phyloP scores from a whole-genome alignment of 2,113 vertebrate genomes.

The Axis porcinus region DNA sequence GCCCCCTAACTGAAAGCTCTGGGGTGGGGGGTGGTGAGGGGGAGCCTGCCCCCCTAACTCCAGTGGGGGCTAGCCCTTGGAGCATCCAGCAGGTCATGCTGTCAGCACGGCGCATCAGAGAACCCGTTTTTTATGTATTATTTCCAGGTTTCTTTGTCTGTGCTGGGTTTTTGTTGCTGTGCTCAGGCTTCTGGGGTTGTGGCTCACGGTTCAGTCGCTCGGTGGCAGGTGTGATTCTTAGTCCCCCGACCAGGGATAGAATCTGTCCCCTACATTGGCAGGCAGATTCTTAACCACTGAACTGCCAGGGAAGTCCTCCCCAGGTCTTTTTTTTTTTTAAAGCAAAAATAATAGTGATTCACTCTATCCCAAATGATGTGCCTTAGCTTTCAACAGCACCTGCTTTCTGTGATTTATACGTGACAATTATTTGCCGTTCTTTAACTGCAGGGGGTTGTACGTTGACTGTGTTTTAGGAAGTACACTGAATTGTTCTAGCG shows the following conservation, averaged over 20 bases:
- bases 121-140: neutral
- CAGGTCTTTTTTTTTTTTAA: neutral
- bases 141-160: neutral
- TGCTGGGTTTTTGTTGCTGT: neutral
- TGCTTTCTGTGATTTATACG: neutral
- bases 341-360: neutral
- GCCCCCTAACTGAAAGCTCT: neutral
- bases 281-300: neutral
- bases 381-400: neutral
- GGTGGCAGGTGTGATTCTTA: neutral
- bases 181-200: neutral
- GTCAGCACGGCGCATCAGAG: neutral
- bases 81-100: neutral
- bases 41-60: neutral
- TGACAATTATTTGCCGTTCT: neutral
- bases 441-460: neutral
- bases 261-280: neutral
- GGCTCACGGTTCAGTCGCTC: rapidly evolving
- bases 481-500: neutral
- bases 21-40: neutral
- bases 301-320: neutral
- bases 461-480: neutral
- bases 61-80: neutral
- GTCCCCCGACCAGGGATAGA: neutral
- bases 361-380: neutral